Percentiles rank a stretch among this genome's conserved stretches.
phyloP scores from a whole-genome alignment of 2,797 vertebrate species.

The Cercopithecus neglectus region DNA sequence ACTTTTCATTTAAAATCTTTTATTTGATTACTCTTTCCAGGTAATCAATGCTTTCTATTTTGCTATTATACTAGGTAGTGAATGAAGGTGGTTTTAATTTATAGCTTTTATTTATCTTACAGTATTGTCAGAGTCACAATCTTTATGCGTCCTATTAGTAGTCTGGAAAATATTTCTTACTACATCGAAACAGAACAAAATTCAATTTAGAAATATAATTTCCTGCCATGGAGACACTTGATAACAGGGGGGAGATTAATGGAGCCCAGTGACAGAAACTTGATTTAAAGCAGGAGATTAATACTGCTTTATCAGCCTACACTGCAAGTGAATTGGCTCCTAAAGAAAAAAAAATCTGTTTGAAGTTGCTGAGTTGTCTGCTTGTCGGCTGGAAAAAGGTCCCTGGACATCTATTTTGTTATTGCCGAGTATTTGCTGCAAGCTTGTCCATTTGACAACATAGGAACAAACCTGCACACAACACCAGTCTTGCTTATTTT shows the following conservation, averaged over 20 bases:
- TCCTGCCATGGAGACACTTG: conserved; percentile 80
- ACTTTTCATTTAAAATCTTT: conserved; percentile 76
- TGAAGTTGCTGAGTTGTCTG: conserved; percentile 83
- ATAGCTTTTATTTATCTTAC: conserved; percentile 81
- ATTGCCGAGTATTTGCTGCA: conserved; percentile 71
- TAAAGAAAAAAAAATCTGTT: conserved; percentile 78
- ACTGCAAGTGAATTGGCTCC: conserved; percentile 76
- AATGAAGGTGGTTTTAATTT: conserved; percentile 78
- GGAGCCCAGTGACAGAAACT: conserved; percentile 80
- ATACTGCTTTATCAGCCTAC: conserved; percentile 79
- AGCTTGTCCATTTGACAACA: conserved; percentile 73
- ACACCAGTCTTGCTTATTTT: conserved; percentile 72
- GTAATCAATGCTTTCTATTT: conserved; percentile 75
- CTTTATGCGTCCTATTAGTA: conserved; percentile 81
- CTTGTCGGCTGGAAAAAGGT: conserved; percentile 74
- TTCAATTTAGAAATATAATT: conserved; percentile 86
- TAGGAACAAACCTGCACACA: conserved; percentile 63
- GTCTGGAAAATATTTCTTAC: conserved; percentile 82
- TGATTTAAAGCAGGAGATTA: conserved; percentile 85
- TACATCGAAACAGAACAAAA: conserved; percentile 82
- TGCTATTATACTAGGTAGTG: conserved; percentile 54
- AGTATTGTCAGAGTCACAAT: conserved; percentile 60
- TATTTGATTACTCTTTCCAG: conserved; percentile 78
- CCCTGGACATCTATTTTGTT: conserved; percentile 81
- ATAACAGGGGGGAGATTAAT: conserved; percentile 83